These are phyloP conservation scores for Daubentonia madagascariensis DNA, from an alignment of 2,113 vertebrate genomes.

Conservation along the genomic window DNA sequence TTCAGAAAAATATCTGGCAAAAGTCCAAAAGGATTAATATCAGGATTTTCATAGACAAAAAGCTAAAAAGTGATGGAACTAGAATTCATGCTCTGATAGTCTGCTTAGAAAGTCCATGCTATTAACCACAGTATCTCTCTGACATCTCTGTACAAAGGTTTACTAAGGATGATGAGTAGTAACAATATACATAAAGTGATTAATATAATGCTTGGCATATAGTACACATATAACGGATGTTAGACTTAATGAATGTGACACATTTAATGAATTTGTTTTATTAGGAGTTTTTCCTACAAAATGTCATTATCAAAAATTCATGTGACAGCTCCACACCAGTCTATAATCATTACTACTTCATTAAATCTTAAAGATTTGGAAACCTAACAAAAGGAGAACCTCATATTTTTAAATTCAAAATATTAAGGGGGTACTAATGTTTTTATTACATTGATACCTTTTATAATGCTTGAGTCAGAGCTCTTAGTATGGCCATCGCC, in stretches of 20 bases:
- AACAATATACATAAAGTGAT: background rate
- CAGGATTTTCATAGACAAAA: background rate
- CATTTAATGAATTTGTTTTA: background rate
- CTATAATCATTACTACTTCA: background rate
- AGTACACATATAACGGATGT: background rate
- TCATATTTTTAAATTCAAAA: background rate
- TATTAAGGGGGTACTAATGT: too few relatives aligned
- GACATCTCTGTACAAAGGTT: background rate
- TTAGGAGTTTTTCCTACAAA: background rate
- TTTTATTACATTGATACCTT: too few relatives aligned
- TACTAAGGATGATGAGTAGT: background rate
- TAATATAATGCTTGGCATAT: background rate
- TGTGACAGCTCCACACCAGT: background rate
- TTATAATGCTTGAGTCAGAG: too few relatives aligned
- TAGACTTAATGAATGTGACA: background rate
- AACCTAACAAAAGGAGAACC: background rate
- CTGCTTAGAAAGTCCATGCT: background rate
- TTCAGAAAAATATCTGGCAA: background rate
- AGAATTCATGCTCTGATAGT: background rate
- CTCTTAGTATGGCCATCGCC: too few relatives aligned
- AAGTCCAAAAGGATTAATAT: background rate
- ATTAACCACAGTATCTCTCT: background rate
- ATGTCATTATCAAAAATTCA: conserved; percentile 13
- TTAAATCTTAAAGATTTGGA: background rate
- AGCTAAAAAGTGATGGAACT: background rate